These are phyloP conservation scores for Pelodytes ibericus DNA, from an alignment of 2,797 vertebrate genomes.

Conservation along the genomic window DNA sequence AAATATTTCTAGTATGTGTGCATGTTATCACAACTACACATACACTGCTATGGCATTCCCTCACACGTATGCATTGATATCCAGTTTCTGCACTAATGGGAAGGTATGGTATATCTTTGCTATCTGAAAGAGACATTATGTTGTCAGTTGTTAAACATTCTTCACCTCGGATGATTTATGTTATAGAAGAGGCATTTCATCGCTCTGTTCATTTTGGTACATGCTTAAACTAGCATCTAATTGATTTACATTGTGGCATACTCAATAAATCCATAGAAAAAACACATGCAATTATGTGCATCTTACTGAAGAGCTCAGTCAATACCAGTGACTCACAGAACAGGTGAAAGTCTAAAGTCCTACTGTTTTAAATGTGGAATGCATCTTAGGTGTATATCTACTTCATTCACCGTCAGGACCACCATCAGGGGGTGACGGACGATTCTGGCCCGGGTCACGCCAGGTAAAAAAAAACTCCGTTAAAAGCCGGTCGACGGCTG, in stretches of 20 bases:
- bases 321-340: conserved; percentile 14
- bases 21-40: conserved; percentile 27
- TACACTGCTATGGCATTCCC: conserved; percentile 31
- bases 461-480: no score
- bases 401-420: neutral
- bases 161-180: conserved; percentile 32
- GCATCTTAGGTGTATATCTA: neutral
- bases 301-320: conserved; percentile 13
- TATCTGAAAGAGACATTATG: conserved; percentile 30
- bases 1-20: neutral
- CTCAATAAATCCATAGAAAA: neutral
- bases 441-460: no score
- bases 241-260: conserved; percentile 40
- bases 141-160: conserved; percentile 36
- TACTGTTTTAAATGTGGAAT: conserved; percentile 12
- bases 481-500: no score
- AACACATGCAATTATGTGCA: conserved; percentile 5
- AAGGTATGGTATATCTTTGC: conserved; percentile 30
- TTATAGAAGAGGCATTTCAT: conserved; percentile 20
- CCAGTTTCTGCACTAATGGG: conserved; percentile 36
- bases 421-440: no score
- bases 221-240: conserved; percentile 47
- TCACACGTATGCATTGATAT: conserved; percentile 4
- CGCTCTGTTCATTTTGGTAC: conserved; percentile 20
- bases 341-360: conserved; percentile 10